These are phyloP conservation scores for Pogonomyrmex californicus DNA, from an alignment of 1,140 invertebrate genomes.

Conservation along the genomic window DNA sequence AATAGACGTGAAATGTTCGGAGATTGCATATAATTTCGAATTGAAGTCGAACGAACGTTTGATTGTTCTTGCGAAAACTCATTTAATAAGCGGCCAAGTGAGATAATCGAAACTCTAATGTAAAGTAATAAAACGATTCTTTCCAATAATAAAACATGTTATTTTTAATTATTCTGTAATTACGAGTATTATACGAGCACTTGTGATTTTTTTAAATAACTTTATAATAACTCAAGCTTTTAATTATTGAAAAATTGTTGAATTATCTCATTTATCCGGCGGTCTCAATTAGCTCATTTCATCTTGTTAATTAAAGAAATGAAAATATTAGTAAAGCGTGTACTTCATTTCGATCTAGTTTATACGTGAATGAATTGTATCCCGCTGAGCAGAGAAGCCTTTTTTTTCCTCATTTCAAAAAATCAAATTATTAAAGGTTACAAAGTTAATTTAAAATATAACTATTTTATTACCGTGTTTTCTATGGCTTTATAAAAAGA, in stretches of 20 bases:
- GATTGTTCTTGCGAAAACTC: slow-evolving; percentile 2
- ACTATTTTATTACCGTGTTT: neutral
- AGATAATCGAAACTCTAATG: neutral
- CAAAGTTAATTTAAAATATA: slow-evolving; percentile 29
- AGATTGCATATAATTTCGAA: slow-evolving; percentile 33
- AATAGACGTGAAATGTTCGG: slow-evolving; percentile 51
- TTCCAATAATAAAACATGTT: neutral
- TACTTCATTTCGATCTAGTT: slow-evolving; percentile 12
- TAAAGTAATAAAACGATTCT: neutral
- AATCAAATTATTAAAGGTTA: neutral
- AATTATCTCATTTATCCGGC: neutral
- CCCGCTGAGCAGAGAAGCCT: neutral
- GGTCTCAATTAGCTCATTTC: slow-evolving; percentile 15
- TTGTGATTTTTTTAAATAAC: neutral
- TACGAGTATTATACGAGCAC: neutral
- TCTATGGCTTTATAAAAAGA: neutral
- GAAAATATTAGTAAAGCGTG: slow-evolving; percentile 2
- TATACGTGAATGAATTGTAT: slow-evolving; percentile 5
- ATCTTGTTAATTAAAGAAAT: slow-evolving; percentile 38
- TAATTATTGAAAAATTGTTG: slow-evolving; percentile 27
- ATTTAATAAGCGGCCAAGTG: neutral
- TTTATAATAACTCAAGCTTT: slow-evolving; percentile 11
- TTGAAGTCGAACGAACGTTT: slow-evolving; percentile 5
- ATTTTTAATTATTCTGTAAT: neutral
- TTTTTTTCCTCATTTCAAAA: slow-evolving; percentile 4